Evolutionary conservation across 2,888 invertebrate genomes (phyloP).

Genomic region (Apocheima hispidaria): DNA sequence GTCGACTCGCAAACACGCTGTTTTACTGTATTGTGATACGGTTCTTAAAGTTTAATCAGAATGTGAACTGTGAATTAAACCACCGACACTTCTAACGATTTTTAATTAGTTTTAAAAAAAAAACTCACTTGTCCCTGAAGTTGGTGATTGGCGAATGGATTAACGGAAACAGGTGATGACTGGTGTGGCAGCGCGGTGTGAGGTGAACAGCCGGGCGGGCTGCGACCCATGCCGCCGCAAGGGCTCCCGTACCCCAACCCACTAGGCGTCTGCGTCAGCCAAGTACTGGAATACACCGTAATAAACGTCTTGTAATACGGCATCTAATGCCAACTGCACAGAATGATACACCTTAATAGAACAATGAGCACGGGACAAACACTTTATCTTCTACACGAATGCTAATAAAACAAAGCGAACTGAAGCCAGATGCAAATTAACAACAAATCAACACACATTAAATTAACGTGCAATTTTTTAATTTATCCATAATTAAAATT

Average conservation of each 20-base stretch:
- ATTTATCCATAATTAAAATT: too few species aligned
- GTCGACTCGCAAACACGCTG: conserved; percentile 55
- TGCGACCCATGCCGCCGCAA: conserved; percentile 71
- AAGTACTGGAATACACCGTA: conserved; percentile 65
- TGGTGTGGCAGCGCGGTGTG: conserved; percentile 74
- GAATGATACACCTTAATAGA: background rate
- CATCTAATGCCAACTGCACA: background rate
- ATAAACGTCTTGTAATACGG: background rate
- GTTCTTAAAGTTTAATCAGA: conserved; percentile 75
- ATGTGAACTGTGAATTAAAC: conserved; percentile 25
- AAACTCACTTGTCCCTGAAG: conserved; percentile 73
- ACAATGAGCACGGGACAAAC: too few species aligned
- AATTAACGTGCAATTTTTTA: too few species aligned
- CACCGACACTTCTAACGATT: background rate
- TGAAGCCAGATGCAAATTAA: too few species aligned
- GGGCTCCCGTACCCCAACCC: conserved; percentile 68
- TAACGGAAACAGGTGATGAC: conserved; percentile 71
- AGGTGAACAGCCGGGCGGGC: conserved; percentile 74
- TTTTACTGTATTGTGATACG: conserved; percentile 79
- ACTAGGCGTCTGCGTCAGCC: conserved; percentile 71
- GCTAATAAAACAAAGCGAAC: too few species aligned
- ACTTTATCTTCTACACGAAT: too few species aligned
- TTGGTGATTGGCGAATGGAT: conserved; percentile 75
- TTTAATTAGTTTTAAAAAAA: too few species aligned
- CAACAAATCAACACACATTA: too few species aligned